Evolutionary conservation across 2,113 vertebrate species (phyloP), one percentile per base, ranked within the genome.

Genomic region (Aspiorhynchus laticeps): DNA sequence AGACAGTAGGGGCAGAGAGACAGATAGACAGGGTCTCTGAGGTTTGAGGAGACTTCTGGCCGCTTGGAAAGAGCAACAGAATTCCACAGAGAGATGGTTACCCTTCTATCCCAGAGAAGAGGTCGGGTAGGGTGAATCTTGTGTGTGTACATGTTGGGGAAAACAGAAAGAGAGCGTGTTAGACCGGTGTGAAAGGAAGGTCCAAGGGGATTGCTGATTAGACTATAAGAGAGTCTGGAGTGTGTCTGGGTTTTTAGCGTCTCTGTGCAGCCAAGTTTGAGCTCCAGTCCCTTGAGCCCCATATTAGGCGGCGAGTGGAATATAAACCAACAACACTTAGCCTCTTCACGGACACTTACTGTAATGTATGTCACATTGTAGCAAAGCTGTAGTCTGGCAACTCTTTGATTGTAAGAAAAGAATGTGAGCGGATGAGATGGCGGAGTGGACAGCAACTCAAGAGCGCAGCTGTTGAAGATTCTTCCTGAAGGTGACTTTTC

Each of bases 151-250:
- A 4, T 84, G 82, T 84, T 56, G 48, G 17, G 65, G 46, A 84
- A 56, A 73, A 74, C 67, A 73, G 67, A 15, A 8, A n/a, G 7
- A 33, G 31, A 53, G 81, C 3, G 26, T 48, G 63, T 48, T 36
- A 59, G 82, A 48, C 21, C 31, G 0, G 82, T 84, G 48, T 74
- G 43, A 83, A 78, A 87, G 80, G 80, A 87, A 24, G 7, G 21
- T 67, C 71, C 86, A 87, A 77, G 80, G 86, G 80, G 80, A 84
- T 51, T 84, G 71, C 59, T 83, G 86, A 87, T 87, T 63, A 85
- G 69, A 48, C 28, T 82, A 26, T 85, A 3, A 65, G 75, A 53
- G n/a, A 59, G 74, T 87, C 84, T 85, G 28, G 21, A 76, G 85
- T 46, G 33, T 81, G 77, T 76, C 73, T 71, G 46, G 48, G 51